Evolutionary conservation across 1,140 invertebrate species (phyloP).

Genomic region (Hetaerina americana): DNA sequence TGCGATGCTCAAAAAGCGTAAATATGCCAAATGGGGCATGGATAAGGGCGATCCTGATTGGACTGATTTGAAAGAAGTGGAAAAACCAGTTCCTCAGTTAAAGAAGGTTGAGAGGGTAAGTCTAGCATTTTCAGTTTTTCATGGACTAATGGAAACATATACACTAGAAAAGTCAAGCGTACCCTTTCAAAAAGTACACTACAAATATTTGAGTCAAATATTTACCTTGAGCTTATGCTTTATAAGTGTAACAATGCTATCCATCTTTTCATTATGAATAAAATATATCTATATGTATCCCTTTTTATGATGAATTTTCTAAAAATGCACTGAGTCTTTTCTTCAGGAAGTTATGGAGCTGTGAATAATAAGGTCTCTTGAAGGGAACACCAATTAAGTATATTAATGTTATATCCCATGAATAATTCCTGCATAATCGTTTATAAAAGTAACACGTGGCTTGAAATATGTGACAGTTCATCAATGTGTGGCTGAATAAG

Average conservation of each 20-base stretch:
- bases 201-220: too few species aligned
- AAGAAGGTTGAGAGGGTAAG: conserved; percentile 88
- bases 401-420: not conserved
- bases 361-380: not conserved
- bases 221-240: too few species aligned
- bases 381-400: not conserved
- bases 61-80: conserved; percentile 84
- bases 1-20: conserved; percentile 91
- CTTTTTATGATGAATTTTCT: not conserved
- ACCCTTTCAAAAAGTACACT: too few species aligned
- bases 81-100: conserved; percentile 67
- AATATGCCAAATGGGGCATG: conserved; percentile 86
- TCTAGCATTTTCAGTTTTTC: too few species aligned
- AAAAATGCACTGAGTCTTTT: not conserved
- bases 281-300: not conserved
- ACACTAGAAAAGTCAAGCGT: too few species aligned
- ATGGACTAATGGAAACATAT: too few species aligned
- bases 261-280: too few species aligned
- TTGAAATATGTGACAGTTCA: not conserved
- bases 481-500: not conserved
- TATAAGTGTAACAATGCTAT: too few species aligned
- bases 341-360: not conserved
- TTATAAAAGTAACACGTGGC: not conserved
- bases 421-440: not conserved
- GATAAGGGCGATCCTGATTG: conserved; percentile 82